These are phyloP conservation scores for Ophiothrix spiculata DNA, from an alignment of 35 echinoderm and acorn worm genomes.

Conservation along the genomic window DNA sequence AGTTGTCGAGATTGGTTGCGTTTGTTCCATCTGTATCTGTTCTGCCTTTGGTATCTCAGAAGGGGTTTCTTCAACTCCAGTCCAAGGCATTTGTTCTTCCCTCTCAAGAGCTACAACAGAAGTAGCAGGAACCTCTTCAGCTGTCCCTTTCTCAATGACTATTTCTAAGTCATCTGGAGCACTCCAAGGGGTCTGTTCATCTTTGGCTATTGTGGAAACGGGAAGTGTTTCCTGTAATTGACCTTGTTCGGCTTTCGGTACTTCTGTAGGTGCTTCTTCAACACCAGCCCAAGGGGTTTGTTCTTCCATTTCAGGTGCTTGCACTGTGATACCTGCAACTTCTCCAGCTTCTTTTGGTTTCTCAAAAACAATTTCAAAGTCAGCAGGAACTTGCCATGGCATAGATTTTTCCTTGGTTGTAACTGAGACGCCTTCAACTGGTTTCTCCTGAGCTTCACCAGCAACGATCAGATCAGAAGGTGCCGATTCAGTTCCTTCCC, in stretches of 20 bases:
- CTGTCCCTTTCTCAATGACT: background rate
- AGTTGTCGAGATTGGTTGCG: background rate
- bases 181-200: background rate
- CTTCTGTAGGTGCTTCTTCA: conserved; percentile 19
- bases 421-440: background rate
- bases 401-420: conserved; percentile 9
- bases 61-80: conserved; percentile 27
- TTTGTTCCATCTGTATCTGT: background rate
- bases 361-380: background rate
- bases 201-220: background rate
- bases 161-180: background rate
- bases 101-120: background rate
- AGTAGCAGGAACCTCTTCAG: background rate
- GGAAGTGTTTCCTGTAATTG: background rate
- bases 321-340: conserved; percentile 6
- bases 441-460: background rate
- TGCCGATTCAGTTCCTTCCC: conserved; percentile 4
- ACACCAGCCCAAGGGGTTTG: background rate
- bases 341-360: conserved; percentile 6
- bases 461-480: conserved; percentile 1
- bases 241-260: conserved; percentile 6
- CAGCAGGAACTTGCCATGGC: conserved; percentile 19
- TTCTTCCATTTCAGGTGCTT: conserved; percentile 21
- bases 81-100: background rate
- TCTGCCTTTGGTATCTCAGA: background rate